These are phyloP conservation scores for Harpalus rufipes DNA, from an alignment of 2,888 invertebrate species.

Conservation along the genomic window DNA sequence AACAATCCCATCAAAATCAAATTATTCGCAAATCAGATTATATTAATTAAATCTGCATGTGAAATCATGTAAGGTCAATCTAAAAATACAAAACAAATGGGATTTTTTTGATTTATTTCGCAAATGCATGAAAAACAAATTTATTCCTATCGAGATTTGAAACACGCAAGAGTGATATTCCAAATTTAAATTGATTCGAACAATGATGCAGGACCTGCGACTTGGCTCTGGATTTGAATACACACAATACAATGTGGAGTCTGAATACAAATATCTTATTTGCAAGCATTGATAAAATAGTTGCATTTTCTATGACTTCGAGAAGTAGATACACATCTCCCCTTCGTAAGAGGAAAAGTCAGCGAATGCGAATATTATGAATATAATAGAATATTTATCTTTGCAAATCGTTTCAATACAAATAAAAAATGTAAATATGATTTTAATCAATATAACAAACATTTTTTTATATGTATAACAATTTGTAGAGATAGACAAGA, in stretches of 20 bases:
- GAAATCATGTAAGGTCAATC: slow-evolving; percentile 48
- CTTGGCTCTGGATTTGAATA: slow-evolving; percentile 17
- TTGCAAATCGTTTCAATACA: background rate
- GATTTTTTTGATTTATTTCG: slow-evolving; percentile 46
- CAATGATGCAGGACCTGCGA: background rate
- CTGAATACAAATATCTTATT: slow-evolving; percentile 48
- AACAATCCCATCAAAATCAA: background rate
- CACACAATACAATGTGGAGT: slow-evolving; percentile 1
- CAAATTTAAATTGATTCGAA: slow-evolving; percentile 38
- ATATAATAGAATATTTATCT: slow-evolving; percentile 7
- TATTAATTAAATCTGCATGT: slow-evolving; percentile 1
- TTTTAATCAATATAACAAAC: background rate
- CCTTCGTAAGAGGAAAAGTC: background rate
- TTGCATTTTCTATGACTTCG: background rate
- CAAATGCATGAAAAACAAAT: slow-evolving; percentile 40
- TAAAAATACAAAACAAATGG: slow-evolving; percentile 40
- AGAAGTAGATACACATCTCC: background rate
- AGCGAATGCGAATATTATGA: background rate
- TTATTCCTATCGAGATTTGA: slow-evolving; percentile 25
- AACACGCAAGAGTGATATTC: slow-evolving; percentile 49
- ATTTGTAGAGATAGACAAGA: no score
- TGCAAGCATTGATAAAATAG: slow-evolving; percentile 24
- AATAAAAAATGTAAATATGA: background rate
- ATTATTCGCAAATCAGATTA: background rate
- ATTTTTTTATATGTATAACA: no score